Conservation (phyloP, 1,140 invertebrate genomes). For the Dendrolimus kikuchii region DNA sequence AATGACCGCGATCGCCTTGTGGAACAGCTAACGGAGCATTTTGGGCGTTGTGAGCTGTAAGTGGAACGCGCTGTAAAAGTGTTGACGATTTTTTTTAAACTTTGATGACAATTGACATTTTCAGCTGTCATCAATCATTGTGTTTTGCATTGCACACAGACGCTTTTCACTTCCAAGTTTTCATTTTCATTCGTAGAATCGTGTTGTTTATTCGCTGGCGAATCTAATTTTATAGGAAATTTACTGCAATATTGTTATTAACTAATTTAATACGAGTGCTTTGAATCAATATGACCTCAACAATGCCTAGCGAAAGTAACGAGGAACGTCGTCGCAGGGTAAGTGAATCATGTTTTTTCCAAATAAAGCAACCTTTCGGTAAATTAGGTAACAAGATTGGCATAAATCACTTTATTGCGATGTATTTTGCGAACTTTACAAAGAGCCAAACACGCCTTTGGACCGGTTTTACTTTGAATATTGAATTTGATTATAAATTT, state of each 20-base stretch:
- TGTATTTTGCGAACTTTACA: background rate
- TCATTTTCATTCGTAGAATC: too few relatives aligned
- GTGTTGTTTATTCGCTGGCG: background rate
- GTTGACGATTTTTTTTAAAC: too few relatives aligned
- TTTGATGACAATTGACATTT: too few relatives aligned
- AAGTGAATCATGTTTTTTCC: slow-evolving; percentile 13
- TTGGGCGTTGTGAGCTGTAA: background rate
- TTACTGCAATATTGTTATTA: background rate
- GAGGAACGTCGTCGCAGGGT: slow-evolving; percentile 59
- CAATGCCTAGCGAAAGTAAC: slow-evolving; percentile 46
- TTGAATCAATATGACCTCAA: slow-evolving; percentile 39
- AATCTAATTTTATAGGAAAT: background rate
- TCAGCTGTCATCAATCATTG: too few relatives aligned
- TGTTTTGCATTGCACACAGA: too few relatives aligned
- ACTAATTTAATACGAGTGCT: background rate
- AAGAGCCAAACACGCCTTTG: slow-evolving; percentile 6
- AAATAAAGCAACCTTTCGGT: slow-evolving; percentile 3
- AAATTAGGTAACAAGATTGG: too few relatives aligned
- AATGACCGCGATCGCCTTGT: too few relatives aligned
- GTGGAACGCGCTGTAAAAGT: too few relatives aligned
- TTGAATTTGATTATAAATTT: background rate
- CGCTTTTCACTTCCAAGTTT: too few relatives aligned
- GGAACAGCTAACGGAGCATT: background rate
- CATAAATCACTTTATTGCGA: too few relatives aligned
- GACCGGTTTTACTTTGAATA: slow-evolving; percentile 12